Conservation (phyloP, 2,113 vertebrate species). For the Sus scrofa region T2T-Sscrofa CM000813.6:157057001-157057500, state of each 20-base stretch:
- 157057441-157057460: neutral
- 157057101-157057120: too few relatives aligned
- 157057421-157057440: neutral
- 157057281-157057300: neutral
- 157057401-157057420: rapidly evolving
- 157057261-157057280: neutral
- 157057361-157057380: neutral
- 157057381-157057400: too few relatives aligned
- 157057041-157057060: too few relatives aligned
- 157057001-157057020: too few relatives aligned
- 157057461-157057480: neutral
- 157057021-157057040: too few relatives aligned
- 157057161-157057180: neutral
- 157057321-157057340: neutral
- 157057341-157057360: neutral
- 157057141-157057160: neutral
- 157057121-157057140: too few relatives aligned
- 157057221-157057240: neutral
- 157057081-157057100: too few relatives aligned
- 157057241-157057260: neutral
- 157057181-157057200: neutral
- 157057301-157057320: neutral
- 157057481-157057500: neutral
- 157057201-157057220: neutral
- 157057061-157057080: too few relatives aligned